A percentile compares a stretch with the other conserved stretches of the same genome.
Conservation (phyloP, 2,888 invertebrate genomes). For the Torymus tubicola region DNA sequence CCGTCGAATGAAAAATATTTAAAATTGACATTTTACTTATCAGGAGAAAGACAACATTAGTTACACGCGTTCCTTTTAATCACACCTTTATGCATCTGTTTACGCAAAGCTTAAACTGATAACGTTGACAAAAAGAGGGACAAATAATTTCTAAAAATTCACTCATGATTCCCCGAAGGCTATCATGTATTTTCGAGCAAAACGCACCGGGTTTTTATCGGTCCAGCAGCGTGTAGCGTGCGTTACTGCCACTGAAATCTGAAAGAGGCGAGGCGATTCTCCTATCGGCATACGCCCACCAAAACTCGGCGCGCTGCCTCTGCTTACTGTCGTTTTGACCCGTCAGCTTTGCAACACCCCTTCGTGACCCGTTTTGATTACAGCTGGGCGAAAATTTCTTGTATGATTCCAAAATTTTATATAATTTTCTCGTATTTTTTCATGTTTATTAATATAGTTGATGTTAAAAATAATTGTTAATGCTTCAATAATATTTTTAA, state of each 20-base stretch:
- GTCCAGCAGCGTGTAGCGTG: neutral
- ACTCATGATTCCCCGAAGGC: neutral
- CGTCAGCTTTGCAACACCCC: conserved; percentile 36
- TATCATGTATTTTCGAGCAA: conserved; percentile 29
- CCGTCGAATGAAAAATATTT: no score
- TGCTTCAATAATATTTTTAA: no score
- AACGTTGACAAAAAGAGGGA: no score
- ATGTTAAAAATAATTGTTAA: no score
- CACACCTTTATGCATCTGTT: conserved; percentile 13
- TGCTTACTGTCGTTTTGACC: conserved; percentile 12
- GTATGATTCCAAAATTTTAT: no score
- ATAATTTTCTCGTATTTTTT: no score
- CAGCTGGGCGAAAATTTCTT: no score
- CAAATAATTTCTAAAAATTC: neutral
- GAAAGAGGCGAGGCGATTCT: conserved; percentile 37
- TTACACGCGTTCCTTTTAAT: neutral
- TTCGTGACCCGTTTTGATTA: conserved; percentile 34
- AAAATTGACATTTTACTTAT: no score
- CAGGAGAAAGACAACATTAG: no score
- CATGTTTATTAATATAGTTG: no score
- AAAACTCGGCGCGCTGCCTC: conserved; percentile 6
- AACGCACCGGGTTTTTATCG: conserved; percentile 20
- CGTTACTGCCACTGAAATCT: conserved; percentile 12
- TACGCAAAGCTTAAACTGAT: neutral
- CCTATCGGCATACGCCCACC: conserved; percentile 57